Evolutionary conservation across 2,113 vertebrate genomes (phyloP), one percentile per base, ranked within the genome.

Genomic region (Mugil cephalus): DNA sequence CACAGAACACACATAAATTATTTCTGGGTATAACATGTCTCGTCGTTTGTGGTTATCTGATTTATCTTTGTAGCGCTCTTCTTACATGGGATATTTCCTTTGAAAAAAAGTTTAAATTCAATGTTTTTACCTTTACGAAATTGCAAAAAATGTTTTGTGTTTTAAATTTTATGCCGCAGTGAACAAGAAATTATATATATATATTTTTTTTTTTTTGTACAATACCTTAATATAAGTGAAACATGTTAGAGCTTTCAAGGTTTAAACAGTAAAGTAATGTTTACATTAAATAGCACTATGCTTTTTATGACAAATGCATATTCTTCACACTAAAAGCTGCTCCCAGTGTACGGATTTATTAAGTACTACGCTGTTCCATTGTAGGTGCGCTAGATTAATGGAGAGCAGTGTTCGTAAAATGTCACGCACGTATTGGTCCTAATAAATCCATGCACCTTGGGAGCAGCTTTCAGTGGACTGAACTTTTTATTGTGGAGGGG

Each of bases 341-440:
- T 61, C 42, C 39, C 11, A 47, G 46, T 55, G 48, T 77, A 60
- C 46, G 50, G 64, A 85, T 78, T 73, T 66, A 70, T 68, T 79
- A 80, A 72, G 24, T 80, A 61, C 30, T 73, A 53, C 36, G 8
- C 48, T 55, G 21, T 53, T 39, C 38, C 54, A 53, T 19, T 65
- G 50, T n/a, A 50, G 56, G 60, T 61, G 63, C 56, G 68, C 43
- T 13, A 77, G 56, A 73, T 68, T 78, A 79, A 80, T 84, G 72
- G 63, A 69, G 55, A 63, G 48, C 43, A 47, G 39, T 63, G 52
- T 34, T 63, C 51, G 65, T 43, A 43, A 63, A 75, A 84, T 66
- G 69, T 67, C 69, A 76, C 61, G 30, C 19, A 45, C 62, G 51
- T 62, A 58, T 48, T 62, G 36, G 47, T 74, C 35, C 24, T 67